phyloP scores from a whole-genome alignment of 1,140 invertebrate species.

The Drosophila nannoptera region DNA sequence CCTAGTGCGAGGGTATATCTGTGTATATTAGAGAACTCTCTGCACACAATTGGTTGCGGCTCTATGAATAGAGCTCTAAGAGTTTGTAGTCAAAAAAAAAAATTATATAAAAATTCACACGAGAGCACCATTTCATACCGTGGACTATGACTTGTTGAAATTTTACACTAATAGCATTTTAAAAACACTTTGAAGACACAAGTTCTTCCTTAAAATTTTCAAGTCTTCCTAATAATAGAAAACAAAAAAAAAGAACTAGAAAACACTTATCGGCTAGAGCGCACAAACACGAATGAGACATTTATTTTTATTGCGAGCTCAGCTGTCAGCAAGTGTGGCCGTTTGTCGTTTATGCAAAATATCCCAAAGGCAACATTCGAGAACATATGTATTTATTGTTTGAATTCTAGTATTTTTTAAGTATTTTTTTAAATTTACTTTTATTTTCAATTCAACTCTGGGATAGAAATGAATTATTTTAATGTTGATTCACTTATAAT shows the following conservation, averaged over 20 bases:
- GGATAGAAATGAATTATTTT: no score
- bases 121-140: constrained; percentile 7
- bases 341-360: background rate
- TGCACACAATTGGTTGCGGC: no score
- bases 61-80: no score
- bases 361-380: no score
- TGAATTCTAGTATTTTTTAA: no score
- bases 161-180: no score
- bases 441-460: no score
- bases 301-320: constrained; percentile 44
- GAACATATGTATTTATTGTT: no score
- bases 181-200: background rate
- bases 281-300: constrained; percentile 38
- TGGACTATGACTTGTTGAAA: background rate
- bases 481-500: no score
- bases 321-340: constrained; percentile 30
- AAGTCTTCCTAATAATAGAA: constrained; percentile 21
- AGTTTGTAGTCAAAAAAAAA: background rate
- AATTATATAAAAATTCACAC: constrained; percentile 36
- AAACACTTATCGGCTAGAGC: constrained; percentile 14
- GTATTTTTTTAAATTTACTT: no score
- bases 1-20: constrained; percentile 1
- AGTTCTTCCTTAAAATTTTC: background rate
- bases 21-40: background rate
- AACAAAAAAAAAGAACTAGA: constrained; percentile 21